Evolutionary conservation across 2,888 invertebrate genomes (phyloP), one percentile per base, ranked within the genome.

Genomic region (Alloplasta piceator): DNA sequence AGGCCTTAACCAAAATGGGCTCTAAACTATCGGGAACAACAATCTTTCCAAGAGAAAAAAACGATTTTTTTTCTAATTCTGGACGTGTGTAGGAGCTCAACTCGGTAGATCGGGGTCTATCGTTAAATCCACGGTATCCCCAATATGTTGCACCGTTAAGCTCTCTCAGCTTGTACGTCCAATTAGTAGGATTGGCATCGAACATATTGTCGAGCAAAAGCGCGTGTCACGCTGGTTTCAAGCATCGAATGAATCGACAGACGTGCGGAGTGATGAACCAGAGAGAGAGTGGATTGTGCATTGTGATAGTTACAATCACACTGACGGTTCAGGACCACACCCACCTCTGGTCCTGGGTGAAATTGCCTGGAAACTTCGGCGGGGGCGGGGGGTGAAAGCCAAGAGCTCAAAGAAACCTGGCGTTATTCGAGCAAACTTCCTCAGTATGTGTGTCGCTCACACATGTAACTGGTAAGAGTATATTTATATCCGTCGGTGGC

Each of bases 401-500:
- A 26, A 26, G 26, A 1, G 26, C 26, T 26, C 26, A 26, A 26
- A 26, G 43, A 61, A 80, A 78, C 71, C 58, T 58, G 64, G 39
- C 1, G 14, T 52, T 12, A 12, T 46, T 9, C 12, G n/a, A 12
- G 10, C n/a, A 58, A 58, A 52, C 7, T 10, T 36, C n/a, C n/a
- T 12, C 9, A 36, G 10, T 4, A 58, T 12, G 60, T 26, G n/a
- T 14, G 7, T 36, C n/a, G 7, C 46, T 41, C 55, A 56, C 73
- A 72, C 78, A 83, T 83, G 84, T 82, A 83, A 80, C 85, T 84
- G 82, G 83, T 12, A 83, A 76, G 84, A 82, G 85, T 85, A 84
- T 88, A 88, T 89, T 89, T 82, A 78, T 89, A 87, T 87, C 86
- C 86, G 85, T 84, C 83, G 85, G 84, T 82, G 84, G 82, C 78